phyloP scores from a whole-genome alignment of 2,797 vertebrate genomes.

The Emydoidea blandingii region DNA sequence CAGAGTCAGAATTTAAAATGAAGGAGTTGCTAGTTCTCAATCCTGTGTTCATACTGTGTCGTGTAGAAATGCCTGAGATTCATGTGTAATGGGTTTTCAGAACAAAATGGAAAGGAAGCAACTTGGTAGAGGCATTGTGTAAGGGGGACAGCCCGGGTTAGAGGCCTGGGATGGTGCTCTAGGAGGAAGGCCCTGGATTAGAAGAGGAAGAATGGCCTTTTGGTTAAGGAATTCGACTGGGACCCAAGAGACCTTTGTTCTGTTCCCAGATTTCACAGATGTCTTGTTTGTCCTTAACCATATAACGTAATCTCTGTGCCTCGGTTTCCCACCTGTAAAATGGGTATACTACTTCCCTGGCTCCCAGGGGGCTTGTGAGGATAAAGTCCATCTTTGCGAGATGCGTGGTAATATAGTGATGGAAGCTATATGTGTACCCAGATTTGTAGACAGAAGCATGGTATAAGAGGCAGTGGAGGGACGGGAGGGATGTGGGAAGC shows the following conservation, averaged over 20 bases:
- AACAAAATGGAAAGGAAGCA: not conserved
- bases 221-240: not conserved
- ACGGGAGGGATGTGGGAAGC: not conserved
- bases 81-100: not conserved
- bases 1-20: not conserved
- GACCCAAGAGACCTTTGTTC: not conserved
- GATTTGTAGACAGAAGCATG: fast-evolving
- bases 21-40: not conserved
- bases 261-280: not conserved
- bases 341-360: not conserved
- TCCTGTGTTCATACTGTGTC: not conserved
- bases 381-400: not conserved
- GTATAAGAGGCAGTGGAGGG: not conserved
- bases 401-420: too few species aligned
- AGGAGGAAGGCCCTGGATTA: not conserved
- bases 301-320: not conserved
- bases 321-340: not conserved
- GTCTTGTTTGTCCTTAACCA: not conserved
- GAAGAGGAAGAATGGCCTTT: not conserved
- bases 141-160: not conserved
- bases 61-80: fast-evolving
- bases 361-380: not conserved
- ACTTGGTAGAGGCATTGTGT: not conserved
- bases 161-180: not conserved
- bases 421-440: not conserved